Evolutionary conservation across 2,888 invertebrate species (phyloP), one percentile per base, ranked within the genome.

Genomic region (Nephrotoma appendiculata): DNA sequence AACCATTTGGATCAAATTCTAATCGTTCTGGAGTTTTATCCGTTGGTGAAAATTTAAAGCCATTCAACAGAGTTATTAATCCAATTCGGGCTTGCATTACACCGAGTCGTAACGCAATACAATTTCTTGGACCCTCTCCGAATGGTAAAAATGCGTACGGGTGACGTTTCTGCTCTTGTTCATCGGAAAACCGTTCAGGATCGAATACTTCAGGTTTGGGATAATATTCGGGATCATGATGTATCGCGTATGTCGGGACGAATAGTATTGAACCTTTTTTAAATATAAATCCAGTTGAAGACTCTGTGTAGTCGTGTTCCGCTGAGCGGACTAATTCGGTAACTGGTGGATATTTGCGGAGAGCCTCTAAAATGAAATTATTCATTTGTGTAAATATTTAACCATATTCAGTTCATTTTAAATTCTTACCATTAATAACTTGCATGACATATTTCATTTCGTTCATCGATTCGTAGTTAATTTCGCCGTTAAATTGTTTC

Each of bases 151-250:
- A 92, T 1, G 90, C 89, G 87, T 89, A 90, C 31, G 90, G 89
- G 87, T 90, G 89, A 41, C 90, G 89, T 44, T 91, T 91, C 0
- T 92, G 91, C 88, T 93, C 93, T 43, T 92, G 92, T 87, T 93
- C 92, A 6, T 92, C 90, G 0, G 92, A 89, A 90, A 94, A 95
- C 88, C 94, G 92, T 41, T 94, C 94, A 0, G 95, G 95, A 86
- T 93, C 92, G 87, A 95, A 95, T 48, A 92, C 91, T 1, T 93
- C 92, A 0, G 95, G 95, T 7, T 95, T 92, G 0, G 94, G 93
- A 88, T 93, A 94, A 88, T 93, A 91, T 2, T 93, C 92, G 0
- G 93, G 92, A 89, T 94, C 94, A 90, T 93, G 93, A 88, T 95
- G 94, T 88, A 94, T 93, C 41, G 93, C 93, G 88, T 93, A 92